Evolutionary conservation across 30 jellyfish, hydroid and myxozoan species (phyloP).

Genomic region (Cassiopea xamachana): DNA sequence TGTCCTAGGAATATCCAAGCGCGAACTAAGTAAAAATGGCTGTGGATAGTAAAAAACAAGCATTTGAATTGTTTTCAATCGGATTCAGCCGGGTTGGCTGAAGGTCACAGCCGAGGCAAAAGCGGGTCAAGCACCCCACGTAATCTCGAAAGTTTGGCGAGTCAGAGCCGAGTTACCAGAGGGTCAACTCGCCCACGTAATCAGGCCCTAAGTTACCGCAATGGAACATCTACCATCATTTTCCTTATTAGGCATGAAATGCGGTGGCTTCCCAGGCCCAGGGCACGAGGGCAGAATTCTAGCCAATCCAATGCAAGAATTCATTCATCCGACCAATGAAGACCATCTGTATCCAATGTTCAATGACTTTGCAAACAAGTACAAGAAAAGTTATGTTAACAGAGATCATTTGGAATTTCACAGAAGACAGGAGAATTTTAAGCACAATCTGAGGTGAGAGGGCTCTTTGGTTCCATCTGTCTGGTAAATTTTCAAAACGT

Average conservation of each 20-base stretch:
- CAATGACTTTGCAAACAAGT: conserved; percentile 61
- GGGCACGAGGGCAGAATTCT: conserved; percentile 93
- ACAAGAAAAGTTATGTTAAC: conserved; percentile 60
- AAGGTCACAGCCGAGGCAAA: too few species aligned
- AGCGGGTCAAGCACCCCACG: too few species aligned
- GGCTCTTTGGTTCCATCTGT: background rate
- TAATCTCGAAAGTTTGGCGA: too few species aligned
- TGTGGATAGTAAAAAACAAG: too few species aligned
- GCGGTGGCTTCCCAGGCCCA: conserved; percentile 98
- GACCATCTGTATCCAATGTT: conserved; percentile 74
- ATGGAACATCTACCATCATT: background rate
- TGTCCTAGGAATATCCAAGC: too few species aligned
- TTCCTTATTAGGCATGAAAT: conserved; percentile 61
- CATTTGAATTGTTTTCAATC: too few species aligned
- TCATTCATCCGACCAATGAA: conserved; percentile 79
- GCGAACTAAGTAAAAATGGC: too few species aligned
- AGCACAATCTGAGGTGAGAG: conserved; percentile 70
- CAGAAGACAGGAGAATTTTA: conserved; percentile 59
- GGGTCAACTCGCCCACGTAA: too few species aligned
- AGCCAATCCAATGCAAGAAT: conserved; percentile 85
- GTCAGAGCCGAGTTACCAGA: too few species aligned
- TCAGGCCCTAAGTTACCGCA: too few species aligned
- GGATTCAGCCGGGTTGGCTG: too few species aligned
- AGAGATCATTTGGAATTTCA: conserved; percentile 26
- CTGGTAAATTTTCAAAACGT: background rate